These are phyloP conservation scores for Hucho hucho DNA, from an alignment of 2,113 vertebrate genomes.

Conservation along the genomic window DNA sequence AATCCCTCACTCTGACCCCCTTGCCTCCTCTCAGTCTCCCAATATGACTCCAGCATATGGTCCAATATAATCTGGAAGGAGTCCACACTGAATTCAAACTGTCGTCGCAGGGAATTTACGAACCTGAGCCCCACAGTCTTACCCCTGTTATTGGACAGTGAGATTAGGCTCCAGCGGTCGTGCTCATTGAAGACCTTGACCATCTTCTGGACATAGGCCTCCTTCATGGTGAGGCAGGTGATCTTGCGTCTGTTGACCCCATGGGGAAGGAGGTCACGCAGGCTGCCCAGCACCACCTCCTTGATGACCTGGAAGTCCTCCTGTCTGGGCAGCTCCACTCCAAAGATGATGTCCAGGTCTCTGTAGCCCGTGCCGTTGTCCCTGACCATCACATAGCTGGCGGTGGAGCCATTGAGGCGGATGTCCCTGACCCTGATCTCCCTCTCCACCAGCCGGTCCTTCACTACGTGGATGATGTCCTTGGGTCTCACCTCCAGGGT, in stretches of 20 bases:
- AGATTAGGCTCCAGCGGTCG: constrained; percentile 96
- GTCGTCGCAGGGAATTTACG: constrained; percentile 84
- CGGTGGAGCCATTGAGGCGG: constrained; percentile 92
- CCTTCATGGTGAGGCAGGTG: constrained; percentile 88
- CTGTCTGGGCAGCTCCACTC: constrained; percentile 85
- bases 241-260: constrained; percentile 94
- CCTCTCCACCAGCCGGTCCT: constrained; percentile 82
- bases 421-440: constrained; percentile 85
- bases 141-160: constrained; percentile 90
- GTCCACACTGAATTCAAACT: constrained; percentile 98
- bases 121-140: constrained; percentile 95
- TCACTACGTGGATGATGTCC: constrained; percentile 89
- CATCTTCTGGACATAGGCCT: constrained; percentile 97
- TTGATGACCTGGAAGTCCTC: constrained; percentile 92
- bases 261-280: constrained; percentile 77
- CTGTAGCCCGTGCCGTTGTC: constrained; percentile 87
- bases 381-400: constrained; percentile 89
- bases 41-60: constrained; percentile 82
- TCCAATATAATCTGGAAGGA: constrained; percentile 95
- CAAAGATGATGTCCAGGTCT: constrained; percentile 94
- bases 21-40: constrained; percentile 67
- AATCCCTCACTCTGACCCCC: constrained; percentile 20
- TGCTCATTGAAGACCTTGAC: constrained; percentile 89
- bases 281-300: constrained; percentile 86
- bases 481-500: constrained; percentile 92